Evolutionary conservation across 2,797 vertebrate genomes (phyloP), one percentile per base, ranked within the genome.

Genomic region (Mastacembelus armatus): DNA sequence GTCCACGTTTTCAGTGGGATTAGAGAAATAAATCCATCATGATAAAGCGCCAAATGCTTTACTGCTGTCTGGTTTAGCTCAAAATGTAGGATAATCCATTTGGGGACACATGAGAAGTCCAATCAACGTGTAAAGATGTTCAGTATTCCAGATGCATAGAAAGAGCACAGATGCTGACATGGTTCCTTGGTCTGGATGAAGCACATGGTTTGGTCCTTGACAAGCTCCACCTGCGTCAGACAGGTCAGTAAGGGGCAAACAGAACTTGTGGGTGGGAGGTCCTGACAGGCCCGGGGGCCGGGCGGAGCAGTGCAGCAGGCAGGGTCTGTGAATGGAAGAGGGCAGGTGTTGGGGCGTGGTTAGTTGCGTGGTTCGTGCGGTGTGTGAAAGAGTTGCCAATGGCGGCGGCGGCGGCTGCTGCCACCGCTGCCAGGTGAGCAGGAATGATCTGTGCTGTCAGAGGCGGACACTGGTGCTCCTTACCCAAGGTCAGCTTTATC

Each of bases 231-330:
- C 56, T 14, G 19, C 58, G 59, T 80, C 79, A 33, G 29, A 51
- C 33, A 19, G 74, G 83, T 94, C 91, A 94, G 27, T 94, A 94
- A 7, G 97, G 97, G 87, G 97, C 93, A 80, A 99, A 99, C 62
- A 99, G 95, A 90, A 99, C 91, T 4, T 96, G 95, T 4, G 96
- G 94, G 74, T 98, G 97, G 86, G 96, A 85, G 91, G 96, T 98
- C 94, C 97, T 94, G 91, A 99, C 93, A 76, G 98, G 97, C 74
- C 98, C 98, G 0, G 97, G 97, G 69, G 96, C 95, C 10, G 96
- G 95, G 77, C 96, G 93, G 57, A 99, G 96, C 77, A 99, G 93
- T 1, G 96, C 93, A 3, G 95, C 89, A 16, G 95, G 91, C 71
- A 97, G 95, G 32, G 93, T 91, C 36, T 96, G 95, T 61, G 96